Evolutionary conservation across 2,888 invertebrate genomes (phyloP).

Genomic region (Coecobrya sp.): DNA sequence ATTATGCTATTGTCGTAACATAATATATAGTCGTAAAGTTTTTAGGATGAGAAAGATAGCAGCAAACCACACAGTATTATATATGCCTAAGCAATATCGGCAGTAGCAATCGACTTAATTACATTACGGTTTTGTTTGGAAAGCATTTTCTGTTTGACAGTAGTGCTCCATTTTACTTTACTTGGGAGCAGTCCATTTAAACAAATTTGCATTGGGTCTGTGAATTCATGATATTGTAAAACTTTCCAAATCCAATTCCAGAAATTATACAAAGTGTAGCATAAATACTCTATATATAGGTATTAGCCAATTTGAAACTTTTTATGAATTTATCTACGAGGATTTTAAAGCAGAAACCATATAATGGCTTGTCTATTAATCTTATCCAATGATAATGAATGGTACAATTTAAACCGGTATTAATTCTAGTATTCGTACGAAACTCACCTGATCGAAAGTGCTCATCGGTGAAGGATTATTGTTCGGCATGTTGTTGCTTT

Average conservation of each 20-base stretch:
- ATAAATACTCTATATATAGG: neutral
- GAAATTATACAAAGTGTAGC: slow-evolving; percentile 42
- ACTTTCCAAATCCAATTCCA: neutral
- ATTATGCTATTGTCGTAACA: no score
- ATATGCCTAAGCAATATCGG: neutral
- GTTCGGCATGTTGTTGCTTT: slow-evolving; percentile 62
- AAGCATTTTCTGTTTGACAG: neutral
- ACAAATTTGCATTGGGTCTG: neutral
- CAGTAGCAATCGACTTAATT: slow-evolving; percentile 8
- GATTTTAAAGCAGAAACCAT: no score
- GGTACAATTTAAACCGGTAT: no score
- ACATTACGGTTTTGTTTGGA: slow-evolving; percentile 12
- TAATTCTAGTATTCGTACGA: neutral
- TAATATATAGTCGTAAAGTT: no score
- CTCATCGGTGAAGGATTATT: slow-evolving; percentile 78
- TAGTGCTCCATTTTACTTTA: neutral
- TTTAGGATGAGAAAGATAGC: neutral
- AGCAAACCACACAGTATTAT: neutral
- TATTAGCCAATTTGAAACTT: neutral
- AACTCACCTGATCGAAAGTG: slow-evolving; percentile 72
- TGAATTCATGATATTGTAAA: neutral
- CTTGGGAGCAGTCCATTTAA: no score
- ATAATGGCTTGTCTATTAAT: no score
- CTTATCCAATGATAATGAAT: no score
- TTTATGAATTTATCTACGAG: neutral